Conservation (phyloP, 2,888 invertebrate species). For the Willowsia nigromaculata region DNA sequence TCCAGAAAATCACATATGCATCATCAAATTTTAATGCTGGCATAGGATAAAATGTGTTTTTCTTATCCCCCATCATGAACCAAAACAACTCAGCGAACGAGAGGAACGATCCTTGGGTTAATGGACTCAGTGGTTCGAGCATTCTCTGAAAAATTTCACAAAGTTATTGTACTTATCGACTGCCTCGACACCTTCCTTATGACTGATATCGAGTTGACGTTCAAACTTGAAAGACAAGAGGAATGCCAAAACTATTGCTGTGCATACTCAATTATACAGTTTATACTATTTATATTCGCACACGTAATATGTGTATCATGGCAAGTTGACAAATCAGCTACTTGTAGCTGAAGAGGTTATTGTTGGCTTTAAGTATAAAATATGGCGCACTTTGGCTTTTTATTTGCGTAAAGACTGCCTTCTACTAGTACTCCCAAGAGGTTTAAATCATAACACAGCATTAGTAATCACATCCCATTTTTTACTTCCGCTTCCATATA, state of each 20-base stretch:
- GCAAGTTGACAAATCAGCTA: constrained; percentile 65
- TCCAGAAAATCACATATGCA: constrained; percentile 90
- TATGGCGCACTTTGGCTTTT: background rate
- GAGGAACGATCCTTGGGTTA: constrained; percentile 96
- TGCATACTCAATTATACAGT: background rate
- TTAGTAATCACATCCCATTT: background rate
- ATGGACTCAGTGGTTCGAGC: constrained; percentile 94
- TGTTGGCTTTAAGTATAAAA: constrained; percentile 32
- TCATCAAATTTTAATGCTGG: constrained; percentile 91
- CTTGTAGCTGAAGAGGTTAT: background rate
- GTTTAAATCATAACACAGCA: background rate
- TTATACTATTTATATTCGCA: background rate
- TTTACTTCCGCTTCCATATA: constrained; percentile 52
- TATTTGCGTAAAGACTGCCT: background rate
- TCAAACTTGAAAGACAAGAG: constrained; percentile 33
- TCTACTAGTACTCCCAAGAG: background rate
- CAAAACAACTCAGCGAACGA: constrained; percentile 97
- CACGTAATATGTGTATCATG: constrained; percentile 33
- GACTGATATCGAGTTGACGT: constrained; percentile 36
- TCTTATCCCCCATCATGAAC: constrained; percentile 92
- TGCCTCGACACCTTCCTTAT: constrained; percentile 45
- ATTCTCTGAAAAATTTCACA: constrained; percentile 85
- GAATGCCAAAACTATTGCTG: constrained; percentile 42
- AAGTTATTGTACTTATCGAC: constrained; percentile 60
- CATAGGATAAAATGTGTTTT: constrained; percentile 81